phyloP scores from a whole-genome alignment of 2,113 vertebrate species.

The Myiozetetes cayanensis region DNA sequence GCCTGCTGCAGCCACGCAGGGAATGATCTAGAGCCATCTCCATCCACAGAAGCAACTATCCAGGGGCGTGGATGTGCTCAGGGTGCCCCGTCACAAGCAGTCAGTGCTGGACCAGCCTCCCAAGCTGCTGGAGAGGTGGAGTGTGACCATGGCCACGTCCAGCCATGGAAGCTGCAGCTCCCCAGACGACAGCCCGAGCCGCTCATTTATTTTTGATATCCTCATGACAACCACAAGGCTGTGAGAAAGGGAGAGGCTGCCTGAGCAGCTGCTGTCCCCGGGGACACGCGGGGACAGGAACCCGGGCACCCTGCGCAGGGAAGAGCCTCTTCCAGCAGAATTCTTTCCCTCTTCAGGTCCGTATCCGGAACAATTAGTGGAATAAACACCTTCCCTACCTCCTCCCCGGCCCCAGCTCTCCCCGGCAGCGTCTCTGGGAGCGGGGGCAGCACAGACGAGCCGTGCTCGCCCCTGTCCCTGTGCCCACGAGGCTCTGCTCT shows the following conservation, averaged over 20 bases:
- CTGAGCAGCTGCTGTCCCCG: not conserved
- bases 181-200: not conserved
- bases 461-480: rapidly evolving
- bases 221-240: not conserved
- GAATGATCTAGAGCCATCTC: not conserved
- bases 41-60: rapidly evolving
- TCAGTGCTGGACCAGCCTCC: rapidly evolving
- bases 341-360: not conserved
- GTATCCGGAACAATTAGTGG: not conserved
- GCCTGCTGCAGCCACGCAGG: not conserved
- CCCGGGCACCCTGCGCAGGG: rapidly evolving
- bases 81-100: not conserved
- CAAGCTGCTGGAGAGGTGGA: rapidly evolving
- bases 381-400: not conserved
- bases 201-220: not conserved
- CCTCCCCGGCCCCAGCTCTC: not conserved
- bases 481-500: not conserved
- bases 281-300: not conserved
- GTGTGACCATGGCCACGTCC: rapidly evolving
- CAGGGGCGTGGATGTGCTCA: not conserved
- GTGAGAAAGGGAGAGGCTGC: not conserved
- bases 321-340: not conserved
- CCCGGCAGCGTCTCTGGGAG: not conserved
- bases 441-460: not conserved
- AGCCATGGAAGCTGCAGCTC: not conserved